Evolutionary conservation across 92 coral and sea anemone genomes (phyloP).

Genomic region (Pocillopora grandis): DNA sequence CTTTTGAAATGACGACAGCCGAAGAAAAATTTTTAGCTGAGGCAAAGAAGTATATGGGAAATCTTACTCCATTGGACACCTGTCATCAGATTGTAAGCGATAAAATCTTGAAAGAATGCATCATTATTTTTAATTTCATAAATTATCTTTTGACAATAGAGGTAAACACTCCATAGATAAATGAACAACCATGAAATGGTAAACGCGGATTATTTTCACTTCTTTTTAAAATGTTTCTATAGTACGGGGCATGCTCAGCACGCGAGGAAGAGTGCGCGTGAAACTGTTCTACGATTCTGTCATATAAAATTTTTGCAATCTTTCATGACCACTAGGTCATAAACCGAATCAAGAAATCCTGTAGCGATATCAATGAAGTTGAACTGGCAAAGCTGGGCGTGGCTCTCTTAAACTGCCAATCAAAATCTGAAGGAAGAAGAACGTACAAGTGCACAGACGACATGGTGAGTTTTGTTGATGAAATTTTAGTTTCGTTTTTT

Average conservation of each 20-base stretch:
- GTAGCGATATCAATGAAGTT: conserved; percentile 93
- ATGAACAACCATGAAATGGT: no score
- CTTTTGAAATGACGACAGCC: conserved; percentile 96
- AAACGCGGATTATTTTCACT: no score
- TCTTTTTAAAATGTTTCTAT: no score
- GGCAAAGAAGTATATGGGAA: conserved; percentile 91
- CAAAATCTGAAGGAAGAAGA: conserved; percentile 87
- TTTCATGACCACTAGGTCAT: conserved; percentile 57
- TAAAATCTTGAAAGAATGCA: not conserved
- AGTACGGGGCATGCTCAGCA: no score
- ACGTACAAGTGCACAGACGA: conserved; percentile 87
- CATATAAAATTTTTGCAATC: not conserved
- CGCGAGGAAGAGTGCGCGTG: no score
- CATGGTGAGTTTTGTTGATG: conserved; percentile 68
- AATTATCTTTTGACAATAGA: no score
- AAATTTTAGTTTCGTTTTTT: not conserved
- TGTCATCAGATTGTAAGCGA: conserved; percentile 94
- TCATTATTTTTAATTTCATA: no score
- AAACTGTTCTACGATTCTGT: no score
- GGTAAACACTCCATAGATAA: no score
- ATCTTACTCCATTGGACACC: conserved; percentile 84
- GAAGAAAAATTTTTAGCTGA: conserved; percentile 91
- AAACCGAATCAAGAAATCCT: conserved; percentile 90
- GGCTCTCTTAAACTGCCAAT: conserved; percentile 92
- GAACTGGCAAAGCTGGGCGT: conserved; percentile 96